Evolutionary conservation across 30 jellyfish, hydroid and myxozoan species (phyloP).

Genomic region (Rhopilema esculentum): DNA sequence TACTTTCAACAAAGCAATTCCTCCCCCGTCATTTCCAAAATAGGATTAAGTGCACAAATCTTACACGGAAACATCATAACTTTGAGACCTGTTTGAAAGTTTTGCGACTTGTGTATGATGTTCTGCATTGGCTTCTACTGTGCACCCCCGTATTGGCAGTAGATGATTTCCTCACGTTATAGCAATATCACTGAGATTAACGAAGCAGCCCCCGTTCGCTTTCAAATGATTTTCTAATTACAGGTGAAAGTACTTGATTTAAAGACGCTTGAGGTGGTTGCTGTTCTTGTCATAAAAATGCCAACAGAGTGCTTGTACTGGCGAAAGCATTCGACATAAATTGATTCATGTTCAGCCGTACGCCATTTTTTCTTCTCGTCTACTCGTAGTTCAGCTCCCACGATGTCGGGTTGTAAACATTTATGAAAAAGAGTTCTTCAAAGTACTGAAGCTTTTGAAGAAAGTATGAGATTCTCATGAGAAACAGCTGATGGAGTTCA

Average conservation of each 20-base stretch:
- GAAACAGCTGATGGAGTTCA: background rate
- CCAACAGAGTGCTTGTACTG: background rate
- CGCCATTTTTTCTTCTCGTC: background rate
- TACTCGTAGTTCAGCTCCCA: background rate
- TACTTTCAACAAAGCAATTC: background rate
- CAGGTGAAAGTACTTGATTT: conserved; percentile 43
- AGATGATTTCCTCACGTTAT: conserved; percentile 9
- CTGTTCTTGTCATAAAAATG: background rate
- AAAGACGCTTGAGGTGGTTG: background rate
- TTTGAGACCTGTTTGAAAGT: background rate
- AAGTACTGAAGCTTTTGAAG: background rate
- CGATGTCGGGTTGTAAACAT: background rate
- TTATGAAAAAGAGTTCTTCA: background rate
- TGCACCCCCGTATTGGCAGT: conserved; percentile 22
- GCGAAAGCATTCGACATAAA: background rate
- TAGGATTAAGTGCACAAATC: background rate
- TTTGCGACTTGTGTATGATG: background rate
- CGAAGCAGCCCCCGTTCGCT: conserved; percentile 49
- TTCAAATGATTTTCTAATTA: conserved; percentile 16
- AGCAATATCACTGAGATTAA: background rate
- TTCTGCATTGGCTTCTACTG: background rate
- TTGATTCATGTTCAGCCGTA: no score
- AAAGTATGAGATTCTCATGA: background rate
- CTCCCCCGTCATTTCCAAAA: background rate
- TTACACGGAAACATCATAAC: background rate